phyloP scores from a whole-genome alignment of 2,113 vertebrate species.

The Cephalopholis sonnerati region DNA sequence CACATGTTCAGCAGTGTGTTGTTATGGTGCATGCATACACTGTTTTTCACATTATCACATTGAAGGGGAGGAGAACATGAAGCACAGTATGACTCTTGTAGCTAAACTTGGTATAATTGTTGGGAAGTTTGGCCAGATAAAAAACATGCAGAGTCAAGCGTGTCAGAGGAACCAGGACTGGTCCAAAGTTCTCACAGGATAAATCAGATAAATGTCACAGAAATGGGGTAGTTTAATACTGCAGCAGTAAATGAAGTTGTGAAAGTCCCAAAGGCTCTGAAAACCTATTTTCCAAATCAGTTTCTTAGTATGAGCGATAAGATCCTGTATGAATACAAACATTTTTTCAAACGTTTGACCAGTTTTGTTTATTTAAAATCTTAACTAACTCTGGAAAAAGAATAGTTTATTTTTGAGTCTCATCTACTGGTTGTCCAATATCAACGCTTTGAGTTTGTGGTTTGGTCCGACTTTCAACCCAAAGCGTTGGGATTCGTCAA shows the following conservation, averaged over 20 bases:
- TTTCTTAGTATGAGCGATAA: background rate
- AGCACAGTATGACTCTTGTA: background rate
- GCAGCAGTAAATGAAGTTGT: background rate
- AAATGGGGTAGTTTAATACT: background rate
- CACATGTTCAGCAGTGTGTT: background rate
- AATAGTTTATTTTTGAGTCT: too few relatives aligned
- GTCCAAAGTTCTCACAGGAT: slow-evolving; percentile 7
- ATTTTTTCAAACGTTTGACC: background rate
- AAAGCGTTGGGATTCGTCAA: too few relatives aligned
- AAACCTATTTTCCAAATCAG: background rate
- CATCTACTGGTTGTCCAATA: too few relatives aligned
- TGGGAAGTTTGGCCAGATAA: background rate
- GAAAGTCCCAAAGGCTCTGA: too few relatives aligned
- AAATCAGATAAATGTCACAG: background rate
- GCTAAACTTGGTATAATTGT: background rate
- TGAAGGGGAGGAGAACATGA: background rate
- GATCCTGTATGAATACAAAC: background rate
- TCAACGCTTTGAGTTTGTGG: too few relatives aligned
- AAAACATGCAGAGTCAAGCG: background rate
- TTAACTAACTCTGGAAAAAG: too few relatives aligned
- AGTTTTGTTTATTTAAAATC: background rate
- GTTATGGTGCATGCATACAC: background rate
- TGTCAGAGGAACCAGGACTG: background rate
- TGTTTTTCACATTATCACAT: background rate
- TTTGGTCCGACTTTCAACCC: too few relatives aligned